Base-by-base conservation (phyloP, 1,140 invertebrate genomes). In the Solenopsis fugax region DNA sequence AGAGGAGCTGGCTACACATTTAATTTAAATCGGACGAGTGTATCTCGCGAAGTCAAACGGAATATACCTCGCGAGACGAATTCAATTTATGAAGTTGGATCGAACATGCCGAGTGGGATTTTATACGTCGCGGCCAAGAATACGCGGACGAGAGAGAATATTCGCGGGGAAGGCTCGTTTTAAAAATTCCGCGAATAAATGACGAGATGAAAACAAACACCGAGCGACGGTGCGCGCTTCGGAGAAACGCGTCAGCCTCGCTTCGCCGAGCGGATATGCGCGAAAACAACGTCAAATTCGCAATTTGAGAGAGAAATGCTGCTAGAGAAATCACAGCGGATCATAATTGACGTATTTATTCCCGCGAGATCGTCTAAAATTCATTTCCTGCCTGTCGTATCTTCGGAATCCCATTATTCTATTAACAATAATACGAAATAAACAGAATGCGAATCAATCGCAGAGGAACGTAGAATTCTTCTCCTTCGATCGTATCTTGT, bases 121-220 rank as follows among this genome's bases (percentile, higher is more conserved):
- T 80, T 65, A 50, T 21, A 62, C 56, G 16, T 77, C 73, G 56
- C 24, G 41, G 6, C 12, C 6, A 4, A 37, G 48, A 69, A 37
- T 69, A 48, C 12, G 18, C 18, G 7, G 4, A 9, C 21, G 37
- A 48, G 62, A 37, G 65, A 48, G 65, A 69, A 69, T 24, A 65
- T 78, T 18, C 58, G 9, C n/a, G 9, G 21, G 12, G n/a, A 60
- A 62, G 16, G 16, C 18, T 34, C 41, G 60, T 67, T 52, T 67
- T 3, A 41, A 69, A 54, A 67, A 69, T 54, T 81, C 48, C 60
- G 16, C 75, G 64, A 67, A 75, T 41, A 58, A 73, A 37, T n/a
- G 21, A 37, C 24, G 64, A 56, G 62, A 81, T 56, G 52, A 45
- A 41, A 81, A 45, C 48, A 71, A 71, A 58, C 13, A 12, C 13